Conservation (phyloP, 2,797 vertebrate species). For the Sebastes cheni region DNA sequence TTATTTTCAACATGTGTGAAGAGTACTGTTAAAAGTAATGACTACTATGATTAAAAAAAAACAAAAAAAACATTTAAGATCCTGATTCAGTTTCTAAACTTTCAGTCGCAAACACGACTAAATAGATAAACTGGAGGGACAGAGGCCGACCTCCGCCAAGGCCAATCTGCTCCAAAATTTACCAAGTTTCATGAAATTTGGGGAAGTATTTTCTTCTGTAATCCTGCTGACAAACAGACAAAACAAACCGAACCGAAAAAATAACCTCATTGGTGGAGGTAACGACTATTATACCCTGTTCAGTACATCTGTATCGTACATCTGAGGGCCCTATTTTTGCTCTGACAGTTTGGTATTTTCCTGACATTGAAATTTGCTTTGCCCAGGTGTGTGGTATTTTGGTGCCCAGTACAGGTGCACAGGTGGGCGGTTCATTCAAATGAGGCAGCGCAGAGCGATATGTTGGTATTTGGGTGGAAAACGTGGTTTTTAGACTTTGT, state of each 20-base stretch:
- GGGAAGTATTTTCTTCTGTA: background rate
- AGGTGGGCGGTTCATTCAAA: background rate
- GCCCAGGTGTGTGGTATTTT: background rate
- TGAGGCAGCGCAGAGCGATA: background rate
- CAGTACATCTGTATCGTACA: background rate
- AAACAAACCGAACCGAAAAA: background rate
- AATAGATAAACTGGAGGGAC: too few relatives aligned
- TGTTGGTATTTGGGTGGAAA: background rate
- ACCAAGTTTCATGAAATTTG: background rate
- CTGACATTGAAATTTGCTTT: background rate
- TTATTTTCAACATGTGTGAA: background rate
- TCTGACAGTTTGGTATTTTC: background rate
- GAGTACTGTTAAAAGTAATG: background rate
- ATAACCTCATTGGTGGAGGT: too few relatives aligned
- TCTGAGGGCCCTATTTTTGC: background rate
- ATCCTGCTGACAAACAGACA: background rate
- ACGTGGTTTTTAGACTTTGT: background rate
- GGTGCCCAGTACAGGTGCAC: background rate
- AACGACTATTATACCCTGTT: background rate
- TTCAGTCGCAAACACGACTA: too few relatives aligned
- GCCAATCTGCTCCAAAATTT: too few relatives aligned
- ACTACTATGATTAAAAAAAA: background rate
- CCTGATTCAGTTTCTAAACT: background rate
- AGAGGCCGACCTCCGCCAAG: too few relatives aligned
- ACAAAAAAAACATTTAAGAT: background rate